Conservation (phyloP, 64 coral and sea anemone genomes). For the Stichodactyla helianthus region DNA sequence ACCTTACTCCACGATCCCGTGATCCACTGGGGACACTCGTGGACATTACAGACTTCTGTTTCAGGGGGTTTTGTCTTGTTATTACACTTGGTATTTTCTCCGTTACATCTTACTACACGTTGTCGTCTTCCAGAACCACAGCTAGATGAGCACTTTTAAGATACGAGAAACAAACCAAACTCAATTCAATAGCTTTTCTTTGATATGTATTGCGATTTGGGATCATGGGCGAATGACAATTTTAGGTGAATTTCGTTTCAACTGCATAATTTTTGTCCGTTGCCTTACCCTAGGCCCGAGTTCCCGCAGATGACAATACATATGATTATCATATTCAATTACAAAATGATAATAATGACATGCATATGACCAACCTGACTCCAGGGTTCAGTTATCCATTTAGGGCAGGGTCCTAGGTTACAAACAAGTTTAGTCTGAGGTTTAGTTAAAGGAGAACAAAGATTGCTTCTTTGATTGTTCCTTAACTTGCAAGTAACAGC, state of each 20-base stretch:
- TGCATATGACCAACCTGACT: slow-evolving; percentile 30
- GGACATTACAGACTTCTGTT: slow-evolving; percentile 1
- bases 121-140: slow-evolving; percentile 37
- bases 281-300: background rate
- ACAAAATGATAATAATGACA: background rate
- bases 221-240: no score
- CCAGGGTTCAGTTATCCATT: slow-evolving; percentile 54
- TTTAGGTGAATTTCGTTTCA: no score
- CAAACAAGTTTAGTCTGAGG: slow-evolving; percentile 25
- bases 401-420: slow-evolving; percentile 49
- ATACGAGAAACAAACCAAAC: background rate
- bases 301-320: background rate
- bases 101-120: slow-evolving; percentile 25
- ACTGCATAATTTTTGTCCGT: no score
- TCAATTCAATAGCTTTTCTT: no score
- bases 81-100: slow-evolving; percentile 20
- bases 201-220: no score
- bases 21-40: slow-evolving; percentile 45
- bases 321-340: background rate
- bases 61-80: slow-evolving; percentile 18
- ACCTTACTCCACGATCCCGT: slow-evolving; percentile 49
- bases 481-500: slow-evolving; percentile 21
- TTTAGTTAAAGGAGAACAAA: slow-evolving; percentile 16
- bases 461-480: background rate
- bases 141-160: slow-evolving; percentile 35